Evolutionary conservation across 1,140 invertebrate species (phyloP).

Genomic region (Colletes gigas): DNA sequence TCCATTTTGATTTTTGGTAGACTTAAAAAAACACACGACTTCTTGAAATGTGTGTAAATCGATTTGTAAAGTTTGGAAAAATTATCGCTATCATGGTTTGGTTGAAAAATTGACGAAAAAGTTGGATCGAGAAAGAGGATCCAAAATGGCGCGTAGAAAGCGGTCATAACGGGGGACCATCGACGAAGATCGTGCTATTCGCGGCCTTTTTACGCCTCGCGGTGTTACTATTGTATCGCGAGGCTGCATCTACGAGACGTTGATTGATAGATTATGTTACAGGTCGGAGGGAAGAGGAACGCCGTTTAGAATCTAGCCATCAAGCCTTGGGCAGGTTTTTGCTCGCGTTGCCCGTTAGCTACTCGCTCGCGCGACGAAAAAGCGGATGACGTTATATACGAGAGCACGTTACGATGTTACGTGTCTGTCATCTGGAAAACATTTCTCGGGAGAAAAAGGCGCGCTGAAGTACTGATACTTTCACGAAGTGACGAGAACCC

Average conservation of each 20-base stretch:
- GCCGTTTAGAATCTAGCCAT: conserved; percentile 23
- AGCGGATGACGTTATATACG: conserved; percentile 33
- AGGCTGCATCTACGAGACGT: conserved; percentile 10
- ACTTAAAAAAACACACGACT: too few relatives aligned
- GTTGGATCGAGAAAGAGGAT: too few relatives aligned
- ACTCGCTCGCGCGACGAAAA: conserved; percentile 45
- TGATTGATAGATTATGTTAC: conserved; percentile 36
- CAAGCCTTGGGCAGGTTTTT: conserved; percentile 39
- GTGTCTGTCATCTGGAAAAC: not conserved
- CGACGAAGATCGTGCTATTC: not conserved
- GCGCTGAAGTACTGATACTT: not conserved
- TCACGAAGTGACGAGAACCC: too few relatives aligned
- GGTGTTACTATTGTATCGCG: not conserved
- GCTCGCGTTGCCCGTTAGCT: conserved; percentile 52
- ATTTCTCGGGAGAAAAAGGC: not conserved
- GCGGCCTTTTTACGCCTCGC: not conserved
- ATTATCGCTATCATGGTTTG: too few relatives aligned
- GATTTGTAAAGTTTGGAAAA: too few relatives aligned
- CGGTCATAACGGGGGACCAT: too few relatives aligned
- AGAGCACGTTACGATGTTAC: not conserved
- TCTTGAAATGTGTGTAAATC: too few relatives aligned
- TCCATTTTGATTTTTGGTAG: too few relatives aligned
- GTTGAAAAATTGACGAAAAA: too few relatives aligned
- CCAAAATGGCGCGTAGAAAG: too few relatives aligned
- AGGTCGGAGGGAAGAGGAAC: not conserved